Evolutionary conservation across 2,113 vertebrate genomes (phyloP).

Genomic region (Chitala chitala): DNA sequence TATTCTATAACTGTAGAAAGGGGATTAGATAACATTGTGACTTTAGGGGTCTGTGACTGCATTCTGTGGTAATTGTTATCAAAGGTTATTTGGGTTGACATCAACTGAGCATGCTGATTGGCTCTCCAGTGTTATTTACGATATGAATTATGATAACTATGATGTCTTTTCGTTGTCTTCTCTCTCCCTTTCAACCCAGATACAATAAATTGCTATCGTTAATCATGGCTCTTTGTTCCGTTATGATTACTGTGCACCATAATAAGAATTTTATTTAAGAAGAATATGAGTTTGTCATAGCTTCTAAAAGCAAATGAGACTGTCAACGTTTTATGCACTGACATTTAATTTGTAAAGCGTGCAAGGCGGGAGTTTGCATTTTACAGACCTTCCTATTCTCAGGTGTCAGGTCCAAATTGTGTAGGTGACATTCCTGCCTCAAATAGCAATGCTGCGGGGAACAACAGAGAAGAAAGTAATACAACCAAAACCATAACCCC

Average conservation of each 20-base stretch:
- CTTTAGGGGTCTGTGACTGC: conserved; percentile 92
- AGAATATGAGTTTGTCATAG: conserved; percentile 74
- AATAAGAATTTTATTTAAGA: conserved; percentile 76
- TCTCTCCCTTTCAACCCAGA: conserved; percentile 63
- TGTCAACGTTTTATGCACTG: conserved; percentile 69
- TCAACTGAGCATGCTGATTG: conserved; percentile 77
- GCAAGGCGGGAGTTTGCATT: conserved; percentile 62
- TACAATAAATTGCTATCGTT: conserved; percentile 99
- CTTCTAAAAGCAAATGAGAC: conserved; percentile 62
- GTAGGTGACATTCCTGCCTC: conserved; percentile 58
- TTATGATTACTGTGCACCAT: conserved; percentile 77
- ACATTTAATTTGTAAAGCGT: conserved; percentile 72
- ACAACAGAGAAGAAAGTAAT: background rate
- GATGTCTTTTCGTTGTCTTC: conserved; percentile 82
- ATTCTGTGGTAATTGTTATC: conserved; percentile 83
- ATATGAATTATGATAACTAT: conserved; percentile 99
- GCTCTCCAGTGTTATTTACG: conserved; percentile 94
- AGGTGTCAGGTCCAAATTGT: conserved; percentile 37
- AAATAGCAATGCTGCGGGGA: conserved; percentile 43
- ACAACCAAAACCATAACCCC: background rate
- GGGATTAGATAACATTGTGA: conserved; percentile 98
- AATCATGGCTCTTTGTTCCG: conserved; percentile 86
- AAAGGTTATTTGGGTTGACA: conserved; percentile 95
- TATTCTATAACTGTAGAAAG: conserved; percentile 94
- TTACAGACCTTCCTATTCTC: conserved; percentile 45